Conservation (phyloP, 2,888 invertebrate species). For the Thysanoteuthis rhombus region DNA sequence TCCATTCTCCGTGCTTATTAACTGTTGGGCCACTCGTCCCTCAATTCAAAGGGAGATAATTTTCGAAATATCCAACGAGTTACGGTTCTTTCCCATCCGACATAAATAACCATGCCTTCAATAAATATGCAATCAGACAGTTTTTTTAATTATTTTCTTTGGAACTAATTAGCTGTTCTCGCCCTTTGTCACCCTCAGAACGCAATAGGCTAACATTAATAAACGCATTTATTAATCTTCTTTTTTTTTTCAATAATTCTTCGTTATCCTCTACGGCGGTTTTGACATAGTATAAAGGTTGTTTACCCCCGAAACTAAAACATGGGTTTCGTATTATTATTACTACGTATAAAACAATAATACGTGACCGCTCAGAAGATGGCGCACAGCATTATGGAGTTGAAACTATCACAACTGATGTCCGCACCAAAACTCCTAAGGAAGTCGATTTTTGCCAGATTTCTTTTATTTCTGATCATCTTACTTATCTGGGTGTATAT, state of each 20-base stretch:
- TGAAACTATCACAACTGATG: constrained; percentile 25
- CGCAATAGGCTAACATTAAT: neutral
- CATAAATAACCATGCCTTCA: neutral
- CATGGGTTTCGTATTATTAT: constrained; percentile 1
- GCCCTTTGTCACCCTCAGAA: neutral
- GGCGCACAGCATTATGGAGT: constrained; percentile 14
- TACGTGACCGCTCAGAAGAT: neutral
- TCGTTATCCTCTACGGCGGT: neutral
- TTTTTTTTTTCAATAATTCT: neutral
- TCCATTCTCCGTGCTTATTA: neutral
- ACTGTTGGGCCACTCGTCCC: neutral
- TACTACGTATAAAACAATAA: too few relatives aligned
- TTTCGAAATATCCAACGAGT: neutral
- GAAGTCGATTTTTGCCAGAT: constrained; percentile 16
- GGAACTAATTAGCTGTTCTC: neutral
- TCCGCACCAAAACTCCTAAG: neutral
- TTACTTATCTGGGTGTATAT: constrained; percentile 25
- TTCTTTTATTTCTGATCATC: constrained; percentile 13
- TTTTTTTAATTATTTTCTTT: neutral
- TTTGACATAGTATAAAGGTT: neutral
- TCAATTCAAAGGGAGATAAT: neutral
- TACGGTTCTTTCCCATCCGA: neutral
- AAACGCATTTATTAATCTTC: neutral
- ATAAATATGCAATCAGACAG: neutral
- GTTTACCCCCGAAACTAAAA: neutral